Conservation (phyloP, 2,113 vertebrate genomes). For the Rhizomys pruinosus region DNA sequence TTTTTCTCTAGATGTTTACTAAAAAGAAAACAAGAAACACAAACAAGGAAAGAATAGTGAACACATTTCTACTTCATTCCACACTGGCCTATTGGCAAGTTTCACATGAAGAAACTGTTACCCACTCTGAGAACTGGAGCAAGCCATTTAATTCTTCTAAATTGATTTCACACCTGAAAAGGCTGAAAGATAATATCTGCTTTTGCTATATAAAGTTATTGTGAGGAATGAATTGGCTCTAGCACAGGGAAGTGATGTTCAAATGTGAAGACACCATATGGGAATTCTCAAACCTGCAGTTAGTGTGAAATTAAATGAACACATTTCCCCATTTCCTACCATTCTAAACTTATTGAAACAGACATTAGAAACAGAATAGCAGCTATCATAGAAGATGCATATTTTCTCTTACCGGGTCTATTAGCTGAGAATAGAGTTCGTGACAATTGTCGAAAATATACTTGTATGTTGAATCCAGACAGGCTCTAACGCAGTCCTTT, state of each 20-base stretch:
- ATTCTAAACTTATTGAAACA: not conserved
- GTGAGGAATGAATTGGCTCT: not conserved
- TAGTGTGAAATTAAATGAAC: slow-evolving; percentile 6
- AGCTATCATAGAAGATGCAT: not conserved
- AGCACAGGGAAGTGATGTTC: not conserved
- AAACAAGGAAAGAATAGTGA: not conserved
- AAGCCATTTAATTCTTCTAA: not conserved
- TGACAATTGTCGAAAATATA: slow-evolving; percentile 99
- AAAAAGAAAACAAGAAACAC: not conserved
- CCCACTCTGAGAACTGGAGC: not conserved
- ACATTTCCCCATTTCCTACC: not conserved
- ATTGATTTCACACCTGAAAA: not conserved
- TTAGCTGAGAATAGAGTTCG: slow-evolving; percentile 95
- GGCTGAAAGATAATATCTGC: not conserved
- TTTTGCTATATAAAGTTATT: not conserved
- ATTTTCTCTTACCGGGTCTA: slow-evolving; percentile 92
- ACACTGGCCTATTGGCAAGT: not conserved
- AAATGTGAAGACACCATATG: not conserved
- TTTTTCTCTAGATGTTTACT: not conserved
- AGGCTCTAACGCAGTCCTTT: slow-evolving; percentile 97
- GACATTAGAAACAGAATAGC: not conserved
- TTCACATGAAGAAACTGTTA: not conserved
- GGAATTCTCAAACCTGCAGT: not conserved
- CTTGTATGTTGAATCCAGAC: slow-evolving; percentile 96
- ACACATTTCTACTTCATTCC: not conserved